Percentiles rank a stretch among this genome's conserved stretches.
Conservation (phyloP, 2,888 invertebrate species). For the Cephalotes varians region DNA sequence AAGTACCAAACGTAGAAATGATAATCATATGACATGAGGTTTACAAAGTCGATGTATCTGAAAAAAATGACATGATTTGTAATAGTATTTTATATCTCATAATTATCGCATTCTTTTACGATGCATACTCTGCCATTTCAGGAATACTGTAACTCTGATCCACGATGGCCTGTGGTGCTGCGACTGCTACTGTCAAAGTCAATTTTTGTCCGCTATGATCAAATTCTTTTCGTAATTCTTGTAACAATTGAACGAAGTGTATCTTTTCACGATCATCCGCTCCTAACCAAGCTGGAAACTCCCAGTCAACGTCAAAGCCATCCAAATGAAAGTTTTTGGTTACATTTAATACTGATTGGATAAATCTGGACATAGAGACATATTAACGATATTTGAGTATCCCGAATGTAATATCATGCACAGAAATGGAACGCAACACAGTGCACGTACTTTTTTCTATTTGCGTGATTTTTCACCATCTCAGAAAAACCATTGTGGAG, state of each 20-base stretch:
- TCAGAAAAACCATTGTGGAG: constrained; percentile 88
- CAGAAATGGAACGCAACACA: constrained; percentile 79
- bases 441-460: constrained; percentile 87
- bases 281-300: constrained; percentile 91
- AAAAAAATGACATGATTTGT: constrained; percentile 64
- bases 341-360: constrained; percentile 86
- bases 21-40: constrained; percentile 97
- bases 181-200: constrained; percentile 92
- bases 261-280: constrained; percentile 88
- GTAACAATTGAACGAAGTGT: constrained; percentile 91
- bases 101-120: background rate
- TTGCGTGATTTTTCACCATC: constrained; percentile 91
- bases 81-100: background rate
- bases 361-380: constrained; percentile 85
- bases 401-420: constrained; percentile 17
- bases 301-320: constrained; percentile 94
- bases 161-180: constrained; percentile 92
- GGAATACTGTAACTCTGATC: constrained; percentile 92
- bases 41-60: constrained; percentile 93
- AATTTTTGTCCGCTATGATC: constrained; percentile 87
- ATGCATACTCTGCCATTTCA: constrained; percentile 90
- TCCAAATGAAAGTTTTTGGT: constrained; percentile 88
- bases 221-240: constrained; percentile 91
- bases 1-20: constrained; percentile 92
- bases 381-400: constrained; percentile 14